These are phyloP conservation scores for Apogon talboti DNA, from an alignment of 2,797 vertebrate genomes.

Conservation along the genomic window DNA sequence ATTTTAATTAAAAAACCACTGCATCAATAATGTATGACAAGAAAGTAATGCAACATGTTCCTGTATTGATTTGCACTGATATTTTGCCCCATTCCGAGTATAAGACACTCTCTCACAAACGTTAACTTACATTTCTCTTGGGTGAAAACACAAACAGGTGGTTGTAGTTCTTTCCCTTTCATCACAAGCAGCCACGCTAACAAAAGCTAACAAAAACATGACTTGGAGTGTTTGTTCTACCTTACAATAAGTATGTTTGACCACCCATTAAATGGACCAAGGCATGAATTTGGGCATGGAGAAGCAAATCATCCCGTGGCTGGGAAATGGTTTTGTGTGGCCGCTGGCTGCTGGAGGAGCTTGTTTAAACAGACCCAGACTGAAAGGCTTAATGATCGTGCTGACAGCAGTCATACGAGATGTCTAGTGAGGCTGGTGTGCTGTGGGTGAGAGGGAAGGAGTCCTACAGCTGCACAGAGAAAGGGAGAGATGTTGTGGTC, in stretches of 20 bases:
- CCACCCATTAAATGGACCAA: conserved; percentile 63
- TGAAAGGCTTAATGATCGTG: conserved; percentile 74
- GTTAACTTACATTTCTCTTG: conserved; percentile 3
- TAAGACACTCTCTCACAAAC: no score
- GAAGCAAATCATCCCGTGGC: conserved; percentile 51
- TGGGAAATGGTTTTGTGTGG: conserved; percentile 59
- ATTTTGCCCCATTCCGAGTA: neutral
- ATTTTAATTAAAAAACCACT: no score
- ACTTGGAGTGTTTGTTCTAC: conserved; percentile 58
- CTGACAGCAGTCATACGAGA: conserved; percentile 79
- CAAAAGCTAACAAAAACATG: conserved; percentile 54
- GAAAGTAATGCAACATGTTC: no score
- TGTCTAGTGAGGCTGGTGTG: conserved; percentile 65
- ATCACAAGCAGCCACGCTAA: conserved; percentile 25
- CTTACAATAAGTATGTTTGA: conserved; percentile 66
- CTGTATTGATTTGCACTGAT: no score
- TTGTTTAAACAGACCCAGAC: conserved; percentile 76
- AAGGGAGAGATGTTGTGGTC: conserved; percentile 65
- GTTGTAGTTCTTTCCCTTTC: conserved; percentile 48
- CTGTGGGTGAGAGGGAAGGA: conserved; percentile 57
- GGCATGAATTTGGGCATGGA: conserved; percentile 54
- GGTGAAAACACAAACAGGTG: conserved; percentile 58
- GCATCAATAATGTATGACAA: no score
- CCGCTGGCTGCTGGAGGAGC: conserved; percentile 62
- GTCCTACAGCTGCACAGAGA: conserved; percentile 53